phyloP scores from a whole-genome alignment of 2,113 vertebrate species.

The Pogona vitticeps region DNA sequence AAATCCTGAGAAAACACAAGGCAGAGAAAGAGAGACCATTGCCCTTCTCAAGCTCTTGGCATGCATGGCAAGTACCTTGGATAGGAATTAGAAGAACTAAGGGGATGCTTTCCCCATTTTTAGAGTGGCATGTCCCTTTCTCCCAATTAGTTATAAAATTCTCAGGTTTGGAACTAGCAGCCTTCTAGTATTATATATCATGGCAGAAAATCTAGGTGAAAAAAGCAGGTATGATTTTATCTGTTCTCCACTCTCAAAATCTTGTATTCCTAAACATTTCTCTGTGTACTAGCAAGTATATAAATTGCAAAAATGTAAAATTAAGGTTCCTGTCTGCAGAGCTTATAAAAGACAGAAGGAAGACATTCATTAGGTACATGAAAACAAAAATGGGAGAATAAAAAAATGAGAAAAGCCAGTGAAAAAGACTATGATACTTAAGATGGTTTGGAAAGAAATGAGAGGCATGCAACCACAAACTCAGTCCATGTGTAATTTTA shows the following conservation, averaged over 20 bases:
- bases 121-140: not conserved
- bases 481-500: not conserved
- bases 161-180: not conserved
- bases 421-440: not conserved
- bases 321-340: not conserved
- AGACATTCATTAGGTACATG: not conserved
- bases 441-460: not conserved
- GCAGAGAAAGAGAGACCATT: not conserved
- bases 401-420: too few species aligned
- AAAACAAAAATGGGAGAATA: not conserved
- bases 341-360: not conserved
- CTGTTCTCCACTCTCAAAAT: not conserved
- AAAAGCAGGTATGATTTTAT: not conserved
- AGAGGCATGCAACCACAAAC: not conserved
- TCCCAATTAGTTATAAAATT: not conserved
- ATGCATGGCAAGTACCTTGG: not conserved
- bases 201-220: not conserved
- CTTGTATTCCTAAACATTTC: not conserved
- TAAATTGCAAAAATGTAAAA: not conserved
- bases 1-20: not conserved
- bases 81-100: not conserved
- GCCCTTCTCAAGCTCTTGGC: not conserved
- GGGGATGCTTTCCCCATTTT: not conserved
- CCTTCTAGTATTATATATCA: not conserved
- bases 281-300: not conserved